Evolutionary conservation across 2,888 invertebrate species (phyloP).

Genomic region (Limnephilus rhombicus): DNA sequence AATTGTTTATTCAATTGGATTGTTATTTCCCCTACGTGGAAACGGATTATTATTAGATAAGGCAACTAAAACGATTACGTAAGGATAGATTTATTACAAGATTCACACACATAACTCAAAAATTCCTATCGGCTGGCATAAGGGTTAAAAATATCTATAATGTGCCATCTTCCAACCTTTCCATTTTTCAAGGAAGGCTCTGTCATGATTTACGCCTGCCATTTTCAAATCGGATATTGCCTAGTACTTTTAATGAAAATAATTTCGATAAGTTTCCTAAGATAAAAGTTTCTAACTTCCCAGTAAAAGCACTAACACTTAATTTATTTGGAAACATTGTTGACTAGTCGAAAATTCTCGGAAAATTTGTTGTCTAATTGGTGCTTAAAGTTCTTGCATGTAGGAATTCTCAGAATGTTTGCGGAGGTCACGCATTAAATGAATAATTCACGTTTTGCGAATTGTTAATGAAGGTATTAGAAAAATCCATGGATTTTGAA

Average conservation of each 20-base stretch:
- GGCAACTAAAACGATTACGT: no score
- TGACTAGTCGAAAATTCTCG: neutral
- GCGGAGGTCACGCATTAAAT: neutral
- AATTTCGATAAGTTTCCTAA: neutral
- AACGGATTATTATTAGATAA: no score
- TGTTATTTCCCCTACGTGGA: no score
- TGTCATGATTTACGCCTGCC: neutral
- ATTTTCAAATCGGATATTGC: neutral
- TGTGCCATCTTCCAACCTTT: neutral
- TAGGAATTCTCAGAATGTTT: neutral
- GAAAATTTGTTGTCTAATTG: neutral
- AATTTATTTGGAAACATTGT: constrained; percentile 1
- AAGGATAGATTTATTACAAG: no score
- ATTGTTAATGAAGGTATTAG: neutral
- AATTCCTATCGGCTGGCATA: no score
- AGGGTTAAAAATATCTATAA: neutral
- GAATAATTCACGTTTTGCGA: neutral
- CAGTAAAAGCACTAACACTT: neutral
- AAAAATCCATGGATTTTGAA: neutral
- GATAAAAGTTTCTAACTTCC: neutral
- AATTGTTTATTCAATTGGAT: no score
- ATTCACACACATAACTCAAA: no score
- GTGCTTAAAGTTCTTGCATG: neutral
- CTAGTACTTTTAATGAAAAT: neutral
- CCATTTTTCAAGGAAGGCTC: neutral